Evolutionary conservation across 2,797 vertebrate genomes (phyloP).

Genomic region (Okamejei kenojei): DNA sequence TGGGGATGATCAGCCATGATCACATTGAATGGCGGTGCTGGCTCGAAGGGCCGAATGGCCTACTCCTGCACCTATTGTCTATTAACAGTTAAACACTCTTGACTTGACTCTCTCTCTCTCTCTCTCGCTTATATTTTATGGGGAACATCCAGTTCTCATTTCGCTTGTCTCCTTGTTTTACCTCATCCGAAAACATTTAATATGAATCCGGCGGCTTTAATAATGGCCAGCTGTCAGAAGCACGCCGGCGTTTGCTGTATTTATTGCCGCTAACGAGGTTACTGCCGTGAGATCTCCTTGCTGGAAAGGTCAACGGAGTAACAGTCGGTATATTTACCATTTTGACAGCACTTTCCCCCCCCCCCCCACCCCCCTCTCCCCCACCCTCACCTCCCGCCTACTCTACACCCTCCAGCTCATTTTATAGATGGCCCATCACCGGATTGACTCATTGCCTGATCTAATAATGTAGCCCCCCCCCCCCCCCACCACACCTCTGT

Average conservation of each 20-base stretch:
- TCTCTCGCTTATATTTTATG: neutral
- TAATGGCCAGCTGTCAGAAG: neutral
- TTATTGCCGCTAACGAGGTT: neutral
- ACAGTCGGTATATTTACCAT: neutral
- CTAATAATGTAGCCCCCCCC: neutral
- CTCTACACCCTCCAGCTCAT: neutral
- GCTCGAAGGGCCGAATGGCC: no score
- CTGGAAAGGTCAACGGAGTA: constrained; percentile 19
- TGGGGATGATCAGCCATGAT: no score
- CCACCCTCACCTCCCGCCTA: no score
- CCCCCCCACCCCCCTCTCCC: no score
- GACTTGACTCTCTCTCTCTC: no score
- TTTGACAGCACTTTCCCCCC: neutral
- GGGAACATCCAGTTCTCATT: neutral
- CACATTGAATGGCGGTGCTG: no score
- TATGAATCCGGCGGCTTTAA: neutral
- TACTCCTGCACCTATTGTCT: no score
- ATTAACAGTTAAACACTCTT: no score
- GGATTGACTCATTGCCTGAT: neutral
- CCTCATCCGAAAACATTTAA: neutral
- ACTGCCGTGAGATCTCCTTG: neutral
- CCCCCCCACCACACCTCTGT: neutral
- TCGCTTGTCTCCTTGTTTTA: neutral
- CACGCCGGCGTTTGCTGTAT: neutral
- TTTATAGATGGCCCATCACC: neutral